Evolutionary conservation across 2,113 vertebrate genomes (phyloP), one percentile per base, ranked within the genome.

Genomic region (Chloropsis hardwickii): DNA sequence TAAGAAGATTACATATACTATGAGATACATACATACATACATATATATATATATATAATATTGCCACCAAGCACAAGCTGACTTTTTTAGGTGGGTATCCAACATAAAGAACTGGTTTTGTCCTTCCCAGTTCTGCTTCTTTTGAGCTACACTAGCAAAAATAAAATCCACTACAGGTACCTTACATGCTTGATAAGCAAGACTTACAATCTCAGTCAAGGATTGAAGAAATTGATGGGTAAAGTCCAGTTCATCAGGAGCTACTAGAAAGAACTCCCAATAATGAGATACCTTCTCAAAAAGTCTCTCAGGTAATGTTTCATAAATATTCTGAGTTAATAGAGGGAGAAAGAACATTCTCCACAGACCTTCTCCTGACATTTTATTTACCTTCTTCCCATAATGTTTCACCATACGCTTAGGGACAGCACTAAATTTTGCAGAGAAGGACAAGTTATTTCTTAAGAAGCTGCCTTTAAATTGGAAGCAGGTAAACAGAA

Each of bases 291-390:
- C 14, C 23, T 86, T n/a, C 60, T 84, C 40, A 48, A 40, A 44
- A 81, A 39, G 37, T 28, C 23, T 54, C 61, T 73, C 0, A 0
- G 5, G 11, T 56, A 61, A 23, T 15, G 9, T 25, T 5, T 87
- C n/a, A 40, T 65, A 84, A 65, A 65, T 53, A 74, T 25, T 84
- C 18, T 0, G 0, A 69, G 24, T 57, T 91, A 44, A 57, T 2
- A 91, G 9, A 19, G 40, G 33, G 15, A 91, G 31, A 60, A 92
- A 70, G 31, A 83, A 72, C 6, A 39, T 51, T 64, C 11, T 61
- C 78, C 8, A 35, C 4, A 39, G 3, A 12, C 6, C 15, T 82
- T 48, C 66, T 61, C 61, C 56, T 74, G 45, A 61, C 12, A 22
- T 25, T 31, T 2, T 24, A 48, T 91, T 58, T 67, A 67, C 35